A percentile compares a stretch with the other conserved stretches of the same genome.
Evolutionary conservation across 2,797 vertebrate species (phyloP).

Genomic region (Crocodylus rhombifer): DNA sequence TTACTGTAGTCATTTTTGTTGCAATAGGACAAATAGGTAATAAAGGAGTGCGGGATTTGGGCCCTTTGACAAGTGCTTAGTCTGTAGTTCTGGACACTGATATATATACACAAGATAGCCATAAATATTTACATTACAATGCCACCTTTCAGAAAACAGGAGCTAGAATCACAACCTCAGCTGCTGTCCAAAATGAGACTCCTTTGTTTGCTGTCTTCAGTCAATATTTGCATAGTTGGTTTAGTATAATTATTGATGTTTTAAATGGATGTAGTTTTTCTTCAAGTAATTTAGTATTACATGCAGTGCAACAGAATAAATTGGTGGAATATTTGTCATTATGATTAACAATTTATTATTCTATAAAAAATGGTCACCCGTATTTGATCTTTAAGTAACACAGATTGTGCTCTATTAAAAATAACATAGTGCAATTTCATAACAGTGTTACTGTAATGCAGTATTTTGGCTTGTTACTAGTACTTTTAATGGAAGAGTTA

Average conservation of each 20-base stretch:
- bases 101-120: neutral
- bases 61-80: constrained; percentile 15
- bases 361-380: neutral
- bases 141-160: accelerated
- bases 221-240: neutral
- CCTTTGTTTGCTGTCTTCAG: neutral
- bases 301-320: constrained; percentile 20
- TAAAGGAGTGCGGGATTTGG: neutral
- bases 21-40: neutral
- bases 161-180: neutral
- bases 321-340: neutral
- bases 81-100: constrained; percentile 22
- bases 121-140: neutral
- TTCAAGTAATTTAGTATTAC: constrained; percentile 17
- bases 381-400: neutral
- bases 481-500: neutral
- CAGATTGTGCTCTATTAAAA: neutral
- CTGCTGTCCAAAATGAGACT: neutral
- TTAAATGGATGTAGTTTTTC: neutral
- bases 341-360: neutral
- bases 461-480: neutral
- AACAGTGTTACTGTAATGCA: neutral
- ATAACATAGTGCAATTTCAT: neutral
- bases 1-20: neutral
- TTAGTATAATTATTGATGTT: neutral